Base-by-base conservation (phyloP, 2,888 invertebrate species). In the Schrankia costaestrigalis region DNA sequence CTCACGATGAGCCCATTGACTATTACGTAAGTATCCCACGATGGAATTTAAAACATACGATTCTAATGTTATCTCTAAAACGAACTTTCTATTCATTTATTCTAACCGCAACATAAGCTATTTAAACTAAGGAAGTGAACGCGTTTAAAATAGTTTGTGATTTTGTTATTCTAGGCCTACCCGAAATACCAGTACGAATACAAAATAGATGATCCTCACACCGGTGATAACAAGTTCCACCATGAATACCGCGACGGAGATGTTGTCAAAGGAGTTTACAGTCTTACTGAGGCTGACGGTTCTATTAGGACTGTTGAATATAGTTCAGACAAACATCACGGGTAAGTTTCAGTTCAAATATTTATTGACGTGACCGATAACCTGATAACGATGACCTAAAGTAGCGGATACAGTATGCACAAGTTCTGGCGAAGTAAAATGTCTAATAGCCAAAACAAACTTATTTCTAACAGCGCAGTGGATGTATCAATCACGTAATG, bases 181-280 rank as follows among this genome's bases (percentile, higher is more conserved):
- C 90, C 90, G 12, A 90, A 90, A 71, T 90, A 91, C 68, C 86
- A 89, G 59, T 90, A 89, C 51, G 89, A 90, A 73, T 90, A 90
- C 72, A 89, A 90, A 63, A 90, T 90, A n/a, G 87, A 90, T 44
- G 91, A 91, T 42, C 89, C 88, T 12, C 90, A 91, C 46, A 90
- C 90, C 19, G 91, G 91, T 24, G 91, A 91, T 69, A 89, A 90
- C 56, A 91, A 91, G 70, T 90, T 82, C 72, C 91, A 91, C 53
- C 81, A 87, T 35, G 91, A 91, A 66, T 70, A 78, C 46, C 82
- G 89, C 9, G 90, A 90, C 75, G 92, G 92, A 4, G 90, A 92
- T 53, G 89, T 83, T 9, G 92, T 92, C 30, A 90, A 90, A 64
- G 92, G 92, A 19, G 90, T 91, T 26, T 92, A 92, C 65, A 86